Evolutionary conservation across 1,140 invertebrate species (phyloP), one percentile per base, ranked within the genome.

Genomic region (Phthorimaea operculella): DNA sequence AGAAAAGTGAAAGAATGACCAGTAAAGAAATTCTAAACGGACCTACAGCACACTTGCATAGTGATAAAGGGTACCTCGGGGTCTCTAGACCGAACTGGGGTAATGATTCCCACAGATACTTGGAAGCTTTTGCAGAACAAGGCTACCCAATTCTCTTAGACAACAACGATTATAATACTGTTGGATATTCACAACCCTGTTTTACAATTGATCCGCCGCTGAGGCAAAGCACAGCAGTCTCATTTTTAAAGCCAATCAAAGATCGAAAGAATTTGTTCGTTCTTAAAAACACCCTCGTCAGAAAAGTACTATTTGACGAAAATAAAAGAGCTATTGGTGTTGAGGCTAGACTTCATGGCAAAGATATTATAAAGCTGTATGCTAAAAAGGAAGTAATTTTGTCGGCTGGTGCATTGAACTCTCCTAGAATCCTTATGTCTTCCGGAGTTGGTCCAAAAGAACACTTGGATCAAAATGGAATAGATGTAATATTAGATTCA

Each of bases 181-280:
- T 91, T 0, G 93, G 94, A 5, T 95, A 94, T 62, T 92, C 94
- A 88, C 88, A 92, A 14, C 90, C 93, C 5, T 92, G 94, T 86
- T 96, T 90, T 12, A 97, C 95, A 0, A 92, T 96, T 8, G 78
- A 92, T 45, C 80, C 91, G 36, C 92, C 92, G 0, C 89, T 88
- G 0, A 86, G 96, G 28, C 97, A 96, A 71, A 95, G 93, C 55
- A 93, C 94, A 0, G 91, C 93, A 0, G 92, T 93, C 74, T 93
- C 93, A 0, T 97, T 95, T 66, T 74, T 97, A 1, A 82, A 90
- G 50, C 93, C 95, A 0, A 88, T 92, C 1, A 82, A 92, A 34
- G 74, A 90, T 34, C 81, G 95, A 5, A 83, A 82, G 53, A 97
- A 97, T 72, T 83, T 98, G 6, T 90, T 92, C 68, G 82, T 92